Percentiles rank a stretch among this genome's conserved stretches.
Conservation (phyloP, 2,888 invertebrate species). For the Anorthoa munda region DNA sequence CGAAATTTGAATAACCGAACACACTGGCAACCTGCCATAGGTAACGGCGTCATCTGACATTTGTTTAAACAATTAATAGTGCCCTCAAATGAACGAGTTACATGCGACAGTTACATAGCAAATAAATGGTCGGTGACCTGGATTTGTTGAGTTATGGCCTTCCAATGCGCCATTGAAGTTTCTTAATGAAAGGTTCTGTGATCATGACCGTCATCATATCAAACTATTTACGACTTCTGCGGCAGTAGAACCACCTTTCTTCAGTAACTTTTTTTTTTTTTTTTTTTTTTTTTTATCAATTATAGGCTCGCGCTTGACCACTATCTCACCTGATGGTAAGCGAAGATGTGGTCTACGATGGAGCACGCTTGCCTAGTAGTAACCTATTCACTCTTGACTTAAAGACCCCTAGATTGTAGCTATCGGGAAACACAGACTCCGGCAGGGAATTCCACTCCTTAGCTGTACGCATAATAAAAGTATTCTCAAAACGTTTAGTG, state of each 20-base stretch:
- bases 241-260: not conserved
- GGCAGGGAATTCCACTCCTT: too few species aligned
- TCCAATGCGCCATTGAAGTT: constrained; percentile 25
- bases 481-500: too few species aligned
- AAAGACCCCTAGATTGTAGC: too few species aligned
- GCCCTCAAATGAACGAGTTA: constrained; percentile 31
- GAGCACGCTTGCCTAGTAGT: too few species aligned
- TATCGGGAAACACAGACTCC: too few species aligned
- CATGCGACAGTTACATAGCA: constrained; percentile 33
- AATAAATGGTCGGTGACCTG: constrained; percentile 44
- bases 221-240: not conserved
- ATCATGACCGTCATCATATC: constrained; percentile 8
- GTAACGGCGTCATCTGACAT: constrained; percentile 45
- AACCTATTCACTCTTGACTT: too few species aligned
- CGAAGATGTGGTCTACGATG: too few species aligned
- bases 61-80: constrained; percentile 48
- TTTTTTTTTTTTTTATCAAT: too few species aligned
- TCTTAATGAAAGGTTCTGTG: not conserved
- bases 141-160: constrained; percentile 11
- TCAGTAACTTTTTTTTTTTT: too few species aligned
- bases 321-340: too few species aligned
- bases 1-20: constrained; percentile 27
- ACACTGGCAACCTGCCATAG: constrained; percentile 49
- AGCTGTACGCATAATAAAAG: too few species aligned
- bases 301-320: too few species aligned